A percentile compares a stretch with the other conserved stretches of the same genome.
Conservation (phyloP, 2,113 vertebrate genomes). For the Cyprinodon tularosa region DNA sequence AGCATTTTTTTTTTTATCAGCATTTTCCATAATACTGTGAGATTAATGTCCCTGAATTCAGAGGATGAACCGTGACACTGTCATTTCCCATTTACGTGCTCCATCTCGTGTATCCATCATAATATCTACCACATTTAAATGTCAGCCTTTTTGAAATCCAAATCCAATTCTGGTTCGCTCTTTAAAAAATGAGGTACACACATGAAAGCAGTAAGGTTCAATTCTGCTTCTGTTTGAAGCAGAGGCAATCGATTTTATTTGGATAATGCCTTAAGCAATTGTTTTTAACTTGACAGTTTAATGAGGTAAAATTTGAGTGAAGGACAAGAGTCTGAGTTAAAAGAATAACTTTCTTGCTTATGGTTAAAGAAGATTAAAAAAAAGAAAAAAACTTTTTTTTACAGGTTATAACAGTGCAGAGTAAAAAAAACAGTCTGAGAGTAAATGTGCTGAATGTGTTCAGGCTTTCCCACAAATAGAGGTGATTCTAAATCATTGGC, state of each 20-base stretch:
- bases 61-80: slow-evolving; percentile 71
- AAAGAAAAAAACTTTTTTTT: slow-evolving; percentile 34
- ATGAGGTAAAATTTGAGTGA: slow-evolving; percentile 74
- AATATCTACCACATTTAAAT: slow-evolving; percentile 74
- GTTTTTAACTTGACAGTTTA: slow-evolving; percentile 77
- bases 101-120: slow-evolving; percentile 68
- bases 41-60: slow-evolving; percentile 72
- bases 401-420: slow-evolving; percentile 48
- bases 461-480: slow-evolving; percentile 56
- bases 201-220: slow-evolving; percentile 64
- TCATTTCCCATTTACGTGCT: slow-evolving; percentile 73
- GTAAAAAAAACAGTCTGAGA: slow-evolving; percentile 28
- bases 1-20: slow-evolving; percentile 69
- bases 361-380: slow-evolving; percentile 68
- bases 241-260: slow-evolving; percentile 64
- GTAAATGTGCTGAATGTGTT: slow-evolving; percentile 70
- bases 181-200: slow-evolving; percentile 58
- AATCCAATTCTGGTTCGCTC: slow-evolving; percentile 60
- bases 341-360: slow-evolving; percentile 57
- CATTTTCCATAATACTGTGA: slow-evolving; percentile 64
- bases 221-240: slow-evolving; percentile 66
- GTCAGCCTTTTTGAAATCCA: slow-evolving; percentile 71
- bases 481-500: slow-evolving; percentile 71
- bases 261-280: slow-evolving; percentile 72
- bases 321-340: slow-evolving; percentile 64